Base-by-base conservation (phyloP, 1,140 invertebrate genomes). In the Zaprionus tsacasi region DNA sequence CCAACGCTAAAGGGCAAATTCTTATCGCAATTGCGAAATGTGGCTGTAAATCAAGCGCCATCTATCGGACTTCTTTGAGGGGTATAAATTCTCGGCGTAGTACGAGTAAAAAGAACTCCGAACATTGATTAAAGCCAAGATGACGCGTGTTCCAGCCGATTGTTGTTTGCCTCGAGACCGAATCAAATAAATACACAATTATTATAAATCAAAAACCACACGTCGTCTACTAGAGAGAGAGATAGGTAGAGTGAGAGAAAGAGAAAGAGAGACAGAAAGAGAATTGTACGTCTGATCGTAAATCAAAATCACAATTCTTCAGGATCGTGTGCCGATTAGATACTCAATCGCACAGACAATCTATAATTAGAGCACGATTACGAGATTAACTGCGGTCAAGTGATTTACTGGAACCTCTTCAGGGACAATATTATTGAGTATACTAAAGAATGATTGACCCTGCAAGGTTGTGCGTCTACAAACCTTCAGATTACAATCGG, bases 31-130 rank as follows among this genome's bases (percentile, higher is more conserved):
- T 33, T 1, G 40, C 33, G 33, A 43, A 54, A 33, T n/a, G 6
- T 3, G 5, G 61, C 11, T 48, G 72, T 83, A 83, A 83, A 83
- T 83, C 66, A 85, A 50, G 30, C 17, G 21, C 27, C 6, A 61
- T 71, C 72, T 81, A 81, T 81, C 78, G 30, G 13, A 17, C 38
- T 33, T 21, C 48, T 35, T 25, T 33, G 25, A 61, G 69, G 30
- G 30, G 40, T 25, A 63, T 48, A 50, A 61, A 72, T 61, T 76
- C 40, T 25, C 1, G 2, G 10, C 57, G 43, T 50, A 10, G 30
- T 59, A 21, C 27, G 27, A 30, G 27, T 21, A 21, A 2, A 21
- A 21, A 21, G 2, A 30, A 1, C 38, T 45, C 36, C 30, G 38
- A 15, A 43, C n/a, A 30, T 36, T 15, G 70, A 82, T 82, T 82